A percentile compares a stretch with the other conserved stretches of the same genome.
phyloP scores from a whole-genome alignment of 1,140 invertebrate species.

The Formica exsecta region DNA sequence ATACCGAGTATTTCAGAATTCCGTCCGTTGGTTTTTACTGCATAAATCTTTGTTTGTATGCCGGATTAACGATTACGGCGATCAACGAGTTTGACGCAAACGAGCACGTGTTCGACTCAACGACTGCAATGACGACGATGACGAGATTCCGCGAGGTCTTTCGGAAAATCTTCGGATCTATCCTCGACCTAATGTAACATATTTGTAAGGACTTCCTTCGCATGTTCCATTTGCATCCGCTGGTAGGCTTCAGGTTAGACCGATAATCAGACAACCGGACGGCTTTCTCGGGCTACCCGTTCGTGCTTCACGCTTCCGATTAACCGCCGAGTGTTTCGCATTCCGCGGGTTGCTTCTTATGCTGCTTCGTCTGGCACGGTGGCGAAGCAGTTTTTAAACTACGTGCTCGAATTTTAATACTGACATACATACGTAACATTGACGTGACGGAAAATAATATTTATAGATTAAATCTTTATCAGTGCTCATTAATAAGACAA shows the following conservation, averaged over 20 bases:
- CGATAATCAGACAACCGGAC: constrained; percentile 67
- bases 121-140: constrained; percentile 7
- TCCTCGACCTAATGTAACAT: constrained; percentile 69
- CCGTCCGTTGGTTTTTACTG: background rate
- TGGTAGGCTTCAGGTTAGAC: constrained; percentile 49
- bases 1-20: background rate
- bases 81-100: constrained; percentile 22
- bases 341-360: constrained; percentile 60
- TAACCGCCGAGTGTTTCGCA: constrained; percentile 56
- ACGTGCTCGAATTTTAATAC: constrained; percentile 35
- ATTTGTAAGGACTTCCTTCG: constrained; percentile 54
- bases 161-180: constrained; percentile 73
- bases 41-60: constrained; percentile 6
- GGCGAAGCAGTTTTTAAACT: constrained; percentile 30
- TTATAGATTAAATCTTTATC: background rate
- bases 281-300: constrained; percentile 59
- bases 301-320: constrained; percentile 63
- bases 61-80: background rate
- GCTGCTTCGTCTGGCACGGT: background rate
- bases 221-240: constrained; percentile 66
- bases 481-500: background rate
- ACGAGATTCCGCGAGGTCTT: constrained; percentile 28
- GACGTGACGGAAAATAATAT: background rate
- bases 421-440: background rate
- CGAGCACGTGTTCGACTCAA: constrained; percentile 14